Conservation (phyloP, 2,113 vertebrate species). For the Xenopus laevis region DNA sequence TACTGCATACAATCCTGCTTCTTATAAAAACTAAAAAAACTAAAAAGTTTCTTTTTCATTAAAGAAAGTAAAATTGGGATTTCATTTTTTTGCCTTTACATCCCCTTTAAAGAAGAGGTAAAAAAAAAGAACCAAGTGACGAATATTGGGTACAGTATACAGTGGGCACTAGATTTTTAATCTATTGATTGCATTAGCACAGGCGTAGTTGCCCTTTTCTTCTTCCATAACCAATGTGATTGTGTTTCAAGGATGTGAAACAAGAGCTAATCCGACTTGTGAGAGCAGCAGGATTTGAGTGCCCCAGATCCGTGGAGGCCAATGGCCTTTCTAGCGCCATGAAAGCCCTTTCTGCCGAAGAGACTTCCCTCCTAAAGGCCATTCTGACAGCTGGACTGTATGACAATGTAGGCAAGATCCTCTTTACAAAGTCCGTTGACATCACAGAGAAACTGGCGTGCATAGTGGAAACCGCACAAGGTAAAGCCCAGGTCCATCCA, state of each 20-base stretch:
- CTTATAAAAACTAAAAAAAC: too few relatives aligned
- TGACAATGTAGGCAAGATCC: slow-evolving; percentile 83
- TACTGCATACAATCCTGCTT: too few relatives aligned
- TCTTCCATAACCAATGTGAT: too few relatives aligned
- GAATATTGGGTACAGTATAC: too few relatives aligned
- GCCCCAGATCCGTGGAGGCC: slow-evolving; percentile 43
- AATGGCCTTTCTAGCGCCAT: slow-evolving; percentile 45
- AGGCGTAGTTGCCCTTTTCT: too few relatives aligned
- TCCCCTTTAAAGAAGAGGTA: too few relatives aligned
- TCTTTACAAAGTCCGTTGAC: slow-evolving; percentile 81
- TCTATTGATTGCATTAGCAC: too few relatives aligned
- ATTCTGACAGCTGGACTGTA: slow-evolving; percentile 89
- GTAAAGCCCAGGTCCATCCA: slow-evolving; percentile 88
- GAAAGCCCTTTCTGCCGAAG: slow-evolving; percentile 64
- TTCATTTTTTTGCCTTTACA: too few relatives aligned
- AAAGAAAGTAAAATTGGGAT: too few relatives aligned
- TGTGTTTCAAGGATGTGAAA: slow-evolving; percentile 76
- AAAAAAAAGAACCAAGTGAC: too few relatives aligned
- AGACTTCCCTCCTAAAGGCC: slow-evolving; percentile 80
- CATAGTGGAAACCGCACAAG: slow-evolving; percentile 86
- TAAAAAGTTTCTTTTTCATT: too few relatives aligned
- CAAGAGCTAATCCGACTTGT: slow-evolving; percentile 85
- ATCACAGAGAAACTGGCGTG: slow-evolving; percentile 82
- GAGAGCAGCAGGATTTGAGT: slow-evolving; percentile 81
- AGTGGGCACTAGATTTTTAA: too few relatives aligned